These are phyloP conservation scores for Arion vulgaris DNA, from an alignment of 1,140 invertebrate genomes.

Conservation along the genomic window DNA sequence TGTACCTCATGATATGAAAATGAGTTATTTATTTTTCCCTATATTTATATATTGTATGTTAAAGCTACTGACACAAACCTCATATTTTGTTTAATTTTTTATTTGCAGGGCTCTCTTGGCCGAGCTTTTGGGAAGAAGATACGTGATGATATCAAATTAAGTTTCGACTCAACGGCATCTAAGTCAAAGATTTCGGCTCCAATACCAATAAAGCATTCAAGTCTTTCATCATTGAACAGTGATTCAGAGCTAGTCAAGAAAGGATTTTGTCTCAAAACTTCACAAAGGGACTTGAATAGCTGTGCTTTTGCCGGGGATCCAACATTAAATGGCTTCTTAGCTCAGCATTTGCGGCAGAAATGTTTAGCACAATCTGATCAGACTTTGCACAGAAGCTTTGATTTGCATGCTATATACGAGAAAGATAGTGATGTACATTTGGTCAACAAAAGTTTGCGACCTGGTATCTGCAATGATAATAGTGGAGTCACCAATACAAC, in stretches of 20 bases:
- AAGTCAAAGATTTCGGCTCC: slow-evolving; percentile 54
- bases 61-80: no score
- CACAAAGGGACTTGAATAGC: not conserved
- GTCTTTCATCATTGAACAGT: slow-evolving; percentile 40
- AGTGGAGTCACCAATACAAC: not conserved
- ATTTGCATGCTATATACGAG: not conserved
- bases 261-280: slow-evolving; percentile 30
- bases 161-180: slow-evolving; percentile 47
- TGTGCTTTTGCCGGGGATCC: not conserved
- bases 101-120: slow-evolving; percentile 79
- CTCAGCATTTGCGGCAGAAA: not conserved
- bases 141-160: slow-evolving; percentile 73
- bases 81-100: slow-evolving; percentile 80
- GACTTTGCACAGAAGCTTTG: not conserved
- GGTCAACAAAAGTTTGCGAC: not conserved
- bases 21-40: no score
- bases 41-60: no score
- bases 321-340: not conserved
- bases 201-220: slow-evolving; percentile 48
- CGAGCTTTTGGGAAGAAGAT: slow-evolving; percentile 73
- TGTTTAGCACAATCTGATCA: slow-evolving; percentile 12
- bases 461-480: not conserved
- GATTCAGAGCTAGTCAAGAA: slow-evolving; percentile 38
- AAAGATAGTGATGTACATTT: not conserved
- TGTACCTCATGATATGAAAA: no score